Evolutionary conservation across 2,113 vertebrate species (phyloP).

Genomic region (Origma solitaria): DNA sequence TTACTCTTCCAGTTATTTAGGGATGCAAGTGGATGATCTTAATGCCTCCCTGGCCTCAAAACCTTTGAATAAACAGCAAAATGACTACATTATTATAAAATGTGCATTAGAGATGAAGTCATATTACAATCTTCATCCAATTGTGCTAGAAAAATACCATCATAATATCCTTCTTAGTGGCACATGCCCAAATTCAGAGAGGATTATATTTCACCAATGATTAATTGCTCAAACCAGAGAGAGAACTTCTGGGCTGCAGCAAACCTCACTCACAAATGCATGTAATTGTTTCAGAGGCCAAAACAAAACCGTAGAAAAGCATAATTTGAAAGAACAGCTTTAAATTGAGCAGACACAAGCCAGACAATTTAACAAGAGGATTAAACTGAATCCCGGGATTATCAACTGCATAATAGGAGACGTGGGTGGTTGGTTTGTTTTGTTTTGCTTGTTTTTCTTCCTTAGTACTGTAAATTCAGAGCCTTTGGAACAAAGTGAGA

Average conservation of each 20-base stretch:
- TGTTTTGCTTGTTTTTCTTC: background rate
- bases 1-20: background rate
- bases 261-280: background rate
- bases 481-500: background rate
- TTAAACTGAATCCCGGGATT: slow-evolving; percentile 21
- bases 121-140: background rate
- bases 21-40: background rate
- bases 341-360: slow-evolving; percentile 1
- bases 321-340: slow-evolving; percentile 17
- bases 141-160: background rate
- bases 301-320: background rate
- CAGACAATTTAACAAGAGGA: slow-evolving; percentile 26
- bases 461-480: background rate
- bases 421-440: background rate
- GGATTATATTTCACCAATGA: background rate
- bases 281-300: background rate
- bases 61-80: slow-evolving; percentile 18
- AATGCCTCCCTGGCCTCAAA: slow-evolving; percentile 22
- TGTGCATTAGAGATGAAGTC: background rate
- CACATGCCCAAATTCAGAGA: background rate
- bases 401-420: background rate
- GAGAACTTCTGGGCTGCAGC: background rate
- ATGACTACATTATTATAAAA: background rate
- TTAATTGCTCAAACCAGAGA: background rate
- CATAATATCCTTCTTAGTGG: background rate